Evolutionary conservation across 2,888 invertebrate species (phyloP).

Genomic region (Baccha elongata): DNA sequence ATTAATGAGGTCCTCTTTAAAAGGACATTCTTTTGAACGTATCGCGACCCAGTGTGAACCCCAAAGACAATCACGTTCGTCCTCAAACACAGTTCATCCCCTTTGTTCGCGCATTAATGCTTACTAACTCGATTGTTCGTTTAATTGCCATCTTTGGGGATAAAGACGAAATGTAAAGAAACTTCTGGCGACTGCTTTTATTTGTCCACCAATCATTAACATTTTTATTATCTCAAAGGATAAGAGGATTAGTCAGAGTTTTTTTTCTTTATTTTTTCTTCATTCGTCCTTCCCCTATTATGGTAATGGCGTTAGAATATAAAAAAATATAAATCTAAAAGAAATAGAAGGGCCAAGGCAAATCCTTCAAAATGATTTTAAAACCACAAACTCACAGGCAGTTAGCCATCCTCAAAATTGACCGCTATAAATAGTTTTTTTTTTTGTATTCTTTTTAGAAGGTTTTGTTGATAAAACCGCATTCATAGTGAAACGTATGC

Average conservation of each 20-base stretch:
- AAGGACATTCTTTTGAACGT: conserved; percentile 5
- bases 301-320: conserved; percentile 11
- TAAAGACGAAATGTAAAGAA: conserved; percentile 37
- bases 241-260: conserved; percentile 35
- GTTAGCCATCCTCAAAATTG: conserved; percentile 18
- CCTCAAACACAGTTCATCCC: conserved; percentile 36
- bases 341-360: neutral
- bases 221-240: conserved; percentile 48
- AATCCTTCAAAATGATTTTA: conserved; percentile 36
- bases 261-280: neutral
- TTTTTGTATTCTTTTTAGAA: conserved; percentile 2
- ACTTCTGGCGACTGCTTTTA: conserved; percentile 55
- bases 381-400: conserved; percentile 56
- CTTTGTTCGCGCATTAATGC: conserved; percentile 40
- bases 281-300: neutral
- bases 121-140: conserved; percentile 59
- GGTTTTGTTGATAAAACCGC: conserved; percentile 41
- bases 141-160: conserved; percentile 56
- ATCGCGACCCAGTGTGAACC: neutral
- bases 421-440: conserved; percentile 15
- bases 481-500: conserved; percentile 32
- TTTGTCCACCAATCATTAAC: conserved; percentile 41
- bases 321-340: neutral
- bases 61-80: conserved; percentile 60
- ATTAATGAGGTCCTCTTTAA: conserved; percentile 47